Conservation (phyloP, 2,888 invertebrate genomes). For the Aplocera efformata region DNA sequence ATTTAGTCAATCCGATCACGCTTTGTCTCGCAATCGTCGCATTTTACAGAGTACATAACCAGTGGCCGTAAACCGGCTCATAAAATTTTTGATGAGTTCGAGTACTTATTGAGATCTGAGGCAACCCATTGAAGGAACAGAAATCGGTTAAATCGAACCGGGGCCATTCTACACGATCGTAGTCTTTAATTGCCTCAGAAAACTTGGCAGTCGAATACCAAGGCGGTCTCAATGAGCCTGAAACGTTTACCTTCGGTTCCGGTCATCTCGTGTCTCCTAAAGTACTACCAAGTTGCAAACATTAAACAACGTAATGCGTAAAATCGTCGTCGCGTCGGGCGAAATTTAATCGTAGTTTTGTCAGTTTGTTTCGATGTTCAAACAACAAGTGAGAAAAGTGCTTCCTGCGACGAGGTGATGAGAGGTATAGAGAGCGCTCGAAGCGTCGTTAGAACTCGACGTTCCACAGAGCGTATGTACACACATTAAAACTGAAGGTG, state of each 20-base stretch:
- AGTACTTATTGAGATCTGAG: slow-evolving; percentile 23
- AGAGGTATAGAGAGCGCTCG: slow-evolving; percentile 60
- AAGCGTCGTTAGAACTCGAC: slow-evolving; percentile 58
- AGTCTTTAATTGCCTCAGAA: slow-evolving; percentile 59
- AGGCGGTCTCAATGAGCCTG: slow-evolving; percentile 43
- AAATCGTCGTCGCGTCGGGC: slow-evolving; percentile 36
- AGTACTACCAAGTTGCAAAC: slow-evolving; percentile 23
- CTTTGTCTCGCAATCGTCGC: slow-evolving; percentile 69
- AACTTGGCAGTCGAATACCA: slow-evolving; percentile 61
- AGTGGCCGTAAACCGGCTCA: slow-evolving; percentile 56
- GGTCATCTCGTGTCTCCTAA: slow-evolving; percentile 16
- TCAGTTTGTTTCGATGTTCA: slow-evolving; percentile 66
- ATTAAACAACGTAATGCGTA: slow-evolving; percentile 23
- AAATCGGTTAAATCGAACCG: slow-evolving; percentile 49
- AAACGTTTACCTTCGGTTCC: slow-evolving; percentile 36
- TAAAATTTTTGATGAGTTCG: slow-evolving; percentile 50
- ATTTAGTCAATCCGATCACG: slow-evolving; percentile 75
- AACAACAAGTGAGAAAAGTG: slow-evolving; percentile 63
- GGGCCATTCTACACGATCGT: slow-evolving; percentile 52
- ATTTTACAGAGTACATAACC: slow-evolving; percentile 64
- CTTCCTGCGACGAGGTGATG: slow-evolving; percentile 53
- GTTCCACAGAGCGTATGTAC: slow-evolving; percentile 60
- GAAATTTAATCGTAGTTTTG: slow-evolving; percentile 57
- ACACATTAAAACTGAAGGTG: slow-evolving; percentile 74
- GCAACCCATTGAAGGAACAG: no score